phyloP scores from a whole-genome alignment of 1,140 invertebrate species.

The Maconellicoccus hirsutus region DNA sequence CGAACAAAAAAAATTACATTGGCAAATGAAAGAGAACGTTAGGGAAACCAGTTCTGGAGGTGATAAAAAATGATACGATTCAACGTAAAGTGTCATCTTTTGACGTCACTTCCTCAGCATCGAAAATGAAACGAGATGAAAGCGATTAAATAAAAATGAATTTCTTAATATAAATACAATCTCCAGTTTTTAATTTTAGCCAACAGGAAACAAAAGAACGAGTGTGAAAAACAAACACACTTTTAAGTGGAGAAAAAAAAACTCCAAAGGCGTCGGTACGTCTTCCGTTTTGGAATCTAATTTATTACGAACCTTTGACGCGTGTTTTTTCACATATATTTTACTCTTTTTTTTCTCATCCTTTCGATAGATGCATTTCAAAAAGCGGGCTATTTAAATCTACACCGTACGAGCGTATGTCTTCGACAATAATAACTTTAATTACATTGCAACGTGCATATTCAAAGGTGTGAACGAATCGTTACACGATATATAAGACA shows the following conservation, averaged over 20 bases:
- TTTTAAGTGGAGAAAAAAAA: not conserved
- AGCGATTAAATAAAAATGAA: not conserved
- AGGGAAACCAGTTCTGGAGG: not conserved
- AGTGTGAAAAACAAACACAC: not conserved
- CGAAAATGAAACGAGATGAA: not conserved
- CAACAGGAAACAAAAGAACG: not conserved
- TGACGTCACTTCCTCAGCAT: not conserved
- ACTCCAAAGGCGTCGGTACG: not conserved
- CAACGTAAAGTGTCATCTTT: not conserved
- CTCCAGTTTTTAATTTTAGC: not conserved
- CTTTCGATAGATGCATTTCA: not conserved
- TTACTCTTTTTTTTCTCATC: not conserved
- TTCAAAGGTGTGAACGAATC: conserved; percentile 3
- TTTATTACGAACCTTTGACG: not conserved
- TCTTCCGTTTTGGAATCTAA: not conserved
- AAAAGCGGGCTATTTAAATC: not conserved
- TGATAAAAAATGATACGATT: not conserved
- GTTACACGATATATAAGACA: not conserved
- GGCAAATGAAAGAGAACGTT: not conserved
- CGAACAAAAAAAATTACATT: not conserved
- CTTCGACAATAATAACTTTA: conserved; percentile 9
- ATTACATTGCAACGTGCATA: not conserved
- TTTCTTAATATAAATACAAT: not conserved
- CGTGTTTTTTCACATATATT: not conserved
- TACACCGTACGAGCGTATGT: not conserved